phyloP scores from a whole-genome alignment of 2,113 vertebrate species.

The Rhynchopsitta pachyrhyncha region DNA sequence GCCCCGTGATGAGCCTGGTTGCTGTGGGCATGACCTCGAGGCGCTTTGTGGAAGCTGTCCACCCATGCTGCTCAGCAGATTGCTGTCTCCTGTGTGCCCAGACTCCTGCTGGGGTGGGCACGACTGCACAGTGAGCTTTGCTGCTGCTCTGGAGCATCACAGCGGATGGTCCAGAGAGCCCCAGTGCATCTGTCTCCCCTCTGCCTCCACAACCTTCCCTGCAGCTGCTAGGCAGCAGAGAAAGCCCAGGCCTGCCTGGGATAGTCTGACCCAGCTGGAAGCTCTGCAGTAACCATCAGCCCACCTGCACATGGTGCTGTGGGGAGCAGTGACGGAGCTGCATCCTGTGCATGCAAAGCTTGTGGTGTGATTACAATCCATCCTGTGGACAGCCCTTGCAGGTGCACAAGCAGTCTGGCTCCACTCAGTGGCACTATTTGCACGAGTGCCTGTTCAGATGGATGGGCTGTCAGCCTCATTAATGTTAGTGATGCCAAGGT shows the following conservation, averaged over 20 bases:
- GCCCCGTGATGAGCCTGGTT: accelerated
- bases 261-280: neutral
- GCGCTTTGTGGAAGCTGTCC: neutral
- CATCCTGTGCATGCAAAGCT: accelerated
- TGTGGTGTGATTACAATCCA: accelerated
- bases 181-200: accelerated
- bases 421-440: neutral
- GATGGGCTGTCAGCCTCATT: neutral
- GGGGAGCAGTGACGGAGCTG: neutral
- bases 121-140: neutral
- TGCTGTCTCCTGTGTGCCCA: accelerated
- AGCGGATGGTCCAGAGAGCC: no score
- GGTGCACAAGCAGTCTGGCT: neutral
- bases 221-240: neutral
- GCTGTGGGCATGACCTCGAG: accelerated
- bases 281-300: accelerated
- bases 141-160: accelerated
- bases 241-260: no score
- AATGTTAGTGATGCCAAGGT: neutral
- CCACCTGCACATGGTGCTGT: accelerated
- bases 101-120: accelerated
- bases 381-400: neutral
- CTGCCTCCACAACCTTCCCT: accelerated
- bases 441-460: neutral
- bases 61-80: neutral